Evolutionary conservation across 2,113 vertebrate genomes (phyloP), one percentile per base, ranked within the genome.

Genomic region (Meriones unguiculatus): DNA sequence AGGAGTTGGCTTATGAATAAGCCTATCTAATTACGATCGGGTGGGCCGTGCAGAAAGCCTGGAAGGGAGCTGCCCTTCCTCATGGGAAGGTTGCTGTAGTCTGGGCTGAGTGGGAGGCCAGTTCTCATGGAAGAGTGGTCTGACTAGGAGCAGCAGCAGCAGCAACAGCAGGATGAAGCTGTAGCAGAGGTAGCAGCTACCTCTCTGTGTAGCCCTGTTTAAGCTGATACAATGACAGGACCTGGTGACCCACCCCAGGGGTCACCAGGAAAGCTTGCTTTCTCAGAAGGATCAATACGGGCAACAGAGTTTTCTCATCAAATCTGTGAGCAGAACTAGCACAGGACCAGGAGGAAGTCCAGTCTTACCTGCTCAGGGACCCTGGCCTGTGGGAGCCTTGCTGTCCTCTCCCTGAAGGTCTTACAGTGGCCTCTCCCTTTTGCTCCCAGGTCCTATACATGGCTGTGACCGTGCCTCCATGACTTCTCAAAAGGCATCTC

Each of bases 1-100:
- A 87, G 70, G 32, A 80, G 18, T 54, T 87, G 72, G 64, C 67
- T 93, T 32, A 35, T 64, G 77, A 89, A 91, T 87, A 93, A 91
- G 28, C 30, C 24, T 18, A 62, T 78, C 32, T 82, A n/a, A 87
- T 89, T 89, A 32, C 18, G 14, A 93, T 46, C 5, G 2, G 52
- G 0, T 62, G 41, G 89, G 62, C 46, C 77, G 24, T 13, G 11
- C 20, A 30, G 84, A 54, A 80, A 70, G 73, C 87, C 78, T 70
- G n/a, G 28, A 17, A 46, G 38, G 62, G 77, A 67, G 64, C 72
- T 84, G 69, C 81, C 72, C 25, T 28, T 80, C 50, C 38, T 78
- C 17, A 2, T 91, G 89, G 80, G 70, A 52, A 41, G 84, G 13
- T 5, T 13, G 22, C 76, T 57, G 1, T 41, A 35, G 59, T 10